phyloP scores from a whole-genome alignment of 1,140 invertebrate genomes.

The Lanistes nyassanus region DNA sequence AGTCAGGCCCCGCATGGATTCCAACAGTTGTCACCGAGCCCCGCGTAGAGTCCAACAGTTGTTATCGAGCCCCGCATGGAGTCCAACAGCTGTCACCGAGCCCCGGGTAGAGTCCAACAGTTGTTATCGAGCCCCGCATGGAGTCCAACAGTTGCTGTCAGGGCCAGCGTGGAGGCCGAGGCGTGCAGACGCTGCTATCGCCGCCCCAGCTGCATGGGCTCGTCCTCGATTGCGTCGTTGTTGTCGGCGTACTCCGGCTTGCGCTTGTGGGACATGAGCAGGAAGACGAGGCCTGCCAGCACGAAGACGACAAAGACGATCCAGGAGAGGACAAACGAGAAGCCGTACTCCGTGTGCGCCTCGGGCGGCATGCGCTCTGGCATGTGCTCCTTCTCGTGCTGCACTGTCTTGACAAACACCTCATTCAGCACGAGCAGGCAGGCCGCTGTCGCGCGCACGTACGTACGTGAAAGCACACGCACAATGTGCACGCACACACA shows the following conservation, averaged over 20 bases:
- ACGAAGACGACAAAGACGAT: conserved; percentile 80
- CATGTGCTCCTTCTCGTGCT: conserved; percentile 77
- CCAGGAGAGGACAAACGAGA: conserved; percentile 83
- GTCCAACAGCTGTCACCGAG: too few species aligned
- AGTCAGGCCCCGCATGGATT: too few species aligned
- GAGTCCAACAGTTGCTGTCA: too few species aligned
- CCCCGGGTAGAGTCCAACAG: too few species aligned
- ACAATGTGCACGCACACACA: conserved; percentile 20
- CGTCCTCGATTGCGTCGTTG: conserved; percentile 82
- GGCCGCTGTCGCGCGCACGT: conserved; percentile 68
- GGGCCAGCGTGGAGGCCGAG: too few species aligned
- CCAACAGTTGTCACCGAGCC: too few species aligned
- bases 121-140: too few species aligned
- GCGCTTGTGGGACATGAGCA: conserved; percentile 77
- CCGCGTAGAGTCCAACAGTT: too few species aligned
- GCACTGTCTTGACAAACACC: conserved; percentile 78
- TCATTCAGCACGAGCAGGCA: conserved; percentile 83
- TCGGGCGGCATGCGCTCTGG: conserved; percentile 76
- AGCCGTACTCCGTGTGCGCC: conserved; percentile 74
- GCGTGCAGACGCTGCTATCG: conserved; percentile 12
- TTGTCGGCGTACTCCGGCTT: conserved; percentile 78
- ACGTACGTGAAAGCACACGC: conserved; percentile 9
- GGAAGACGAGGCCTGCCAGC: conserved; percentile 77
- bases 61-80: too few species aligned
- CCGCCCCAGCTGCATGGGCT: conserved; percentile 72